A percentile compares a stretch with the other conserved stretches of the same genome.
phyloP scores from a whole-genome alignment of 2,797 vertebrate species.

The Hypotaenidia okinawae region DNA sequence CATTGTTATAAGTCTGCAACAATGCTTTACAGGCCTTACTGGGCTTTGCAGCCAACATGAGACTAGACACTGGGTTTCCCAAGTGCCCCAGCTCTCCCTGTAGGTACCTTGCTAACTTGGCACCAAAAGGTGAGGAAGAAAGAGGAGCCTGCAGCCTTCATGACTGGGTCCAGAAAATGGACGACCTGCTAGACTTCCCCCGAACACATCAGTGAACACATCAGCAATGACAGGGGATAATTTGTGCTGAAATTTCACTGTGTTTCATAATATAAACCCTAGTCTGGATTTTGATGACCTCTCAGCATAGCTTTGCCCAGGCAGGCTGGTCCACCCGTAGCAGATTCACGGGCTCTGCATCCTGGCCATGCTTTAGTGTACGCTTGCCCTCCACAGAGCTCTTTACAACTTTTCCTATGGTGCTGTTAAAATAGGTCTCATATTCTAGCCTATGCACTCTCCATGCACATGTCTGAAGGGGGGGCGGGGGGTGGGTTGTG shows the following conservation, averaged over 20 bases:
- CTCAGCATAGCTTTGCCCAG: not conserved
- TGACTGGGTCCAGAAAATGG: not conserved
- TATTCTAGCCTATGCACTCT: not conserved
- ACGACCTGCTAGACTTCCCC: too few relatives aligned
- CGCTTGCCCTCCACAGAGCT: not conserved
- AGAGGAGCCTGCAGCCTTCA: too few relatives aligned
- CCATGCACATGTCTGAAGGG: not conserved
- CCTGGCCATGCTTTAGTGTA: accelerated
- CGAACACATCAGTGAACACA: too few relatives aligned
- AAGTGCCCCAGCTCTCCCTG: not conserved
- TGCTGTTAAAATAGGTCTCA: not conserved
- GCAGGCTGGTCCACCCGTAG: not conserved
- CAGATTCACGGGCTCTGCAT: not conserved
- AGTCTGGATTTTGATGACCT: not conserved
- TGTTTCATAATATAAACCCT: not conserved
- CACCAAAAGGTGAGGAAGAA: not conserved
- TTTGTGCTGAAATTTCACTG: too few relatives aligned
- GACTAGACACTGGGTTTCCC: not conserved
- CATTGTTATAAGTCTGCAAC: not conserved
- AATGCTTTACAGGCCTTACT: not conserved
- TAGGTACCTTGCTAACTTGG: too few relatives aligned
- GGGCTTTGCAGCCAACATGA: not conserved
- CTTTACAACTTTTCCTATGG: not conserved
- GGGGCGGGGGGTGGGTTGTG: too few relatives aligned
- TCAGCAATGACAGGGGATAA: not conserved